These are phyloP conservation scores for Nautilus pompilius DNA, from an alignment of 1,140 invertebrate genomes.

Conservation along the genomic window DNA sequence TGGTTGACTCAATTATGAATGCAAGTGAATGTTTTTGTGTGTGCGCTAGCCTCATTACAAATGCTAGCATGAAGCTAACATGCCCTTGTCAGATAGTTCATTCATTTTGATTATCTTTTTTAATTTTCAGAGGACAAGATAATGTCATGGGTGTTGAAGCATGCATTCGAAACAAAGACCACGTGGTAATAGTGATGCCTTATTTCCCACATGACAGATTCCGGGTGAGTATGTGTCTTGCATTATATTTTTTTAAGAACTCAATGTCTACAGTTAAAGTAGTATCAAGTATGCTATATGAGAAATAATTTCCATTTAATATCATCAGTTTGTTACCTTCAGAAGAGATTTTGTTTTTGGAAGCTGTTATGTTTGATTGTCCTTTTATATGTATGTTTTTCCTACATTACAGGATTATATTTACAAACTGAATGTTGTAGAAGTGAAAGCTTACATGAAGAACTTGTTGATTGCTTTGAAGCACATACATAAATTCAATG, in stretches of 20 bases:
- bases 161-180: conserved; percentile 74
- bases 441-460: conserved; percentile 77
- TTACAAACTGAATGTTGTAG: conserved; percentile 58
- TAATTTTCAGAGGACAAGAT: conserved; percentile 68
- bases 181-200: conserved; percentile 87
- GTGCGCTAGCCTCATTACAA: too few species aligned
- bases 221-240: conserved; percentile 67
- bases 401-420: conserved; percentile 68
- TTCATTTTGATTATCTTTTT: conserved; percentile 5
- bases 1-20: neutral
- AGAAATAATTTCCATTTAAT: too few species aligned
- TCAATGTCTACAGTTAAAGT: too few species aligned
- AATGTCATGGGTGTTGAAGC: conserved; percentile 79
- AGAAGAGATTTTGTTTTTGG: too few species aligned
- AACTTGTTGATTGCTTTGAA: conserved; percentile 75
- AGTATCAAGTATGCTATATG: too few species aligned
- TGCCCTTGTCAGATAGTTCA: neutral
- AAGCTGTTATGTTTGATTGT: too few species aligned
- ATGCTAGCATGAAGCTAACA: neutral
- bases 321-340: too few species aligned
- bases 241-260: too few species aligned
- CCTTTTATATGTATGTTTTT: neutral
- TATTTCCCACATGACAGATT: conserved; percentile 80
- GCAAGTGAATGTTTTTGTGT: neutral
- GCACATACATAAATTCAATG: conserved; percentile 78